Base-by-base conservation (phyloP, 2,797 vertebrate species). In the Molossus alvarezi region DNA sequence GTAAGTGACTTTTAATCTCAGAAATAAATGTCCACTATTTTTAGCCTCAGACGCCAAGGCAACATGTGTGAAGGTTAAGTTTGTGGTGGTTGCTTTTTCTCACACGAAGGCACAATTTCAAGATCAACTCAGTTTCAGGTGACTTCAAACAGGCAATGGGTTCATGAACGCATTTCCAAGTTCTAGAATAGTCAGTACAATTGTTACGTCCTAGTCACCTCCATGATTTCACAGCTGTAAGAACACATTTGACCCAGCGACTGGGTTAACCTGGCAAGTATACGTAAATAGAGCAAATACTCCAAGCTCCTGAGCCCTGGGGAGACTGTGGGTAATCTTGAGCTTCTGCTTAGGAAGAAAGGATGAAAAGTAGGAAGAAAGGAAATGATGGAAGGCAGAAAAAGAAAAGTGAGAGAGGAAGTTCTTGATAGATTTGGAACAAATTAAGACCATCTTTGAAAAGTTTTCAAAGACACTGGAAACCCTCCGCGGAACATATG, bases 41-140 rank as follows among this genome's bases (percentile, higher is more conserved):
- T 97, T 97, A 91, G 97, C 95, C 91, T 97, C 95, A 97, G 97
- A 97, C 81, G 27, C 95, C 98, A 98, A 98, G 97, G 97, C 97
- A 98, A 97, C 97, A 97, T 82, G 97, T 98, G 97, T 97, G 97
- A 98, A 96, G 97, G 96, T 98, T 98, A 97, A 98, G 92, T 86
- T 45, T 97, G 94, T 96, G 20, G 97, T 97, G 76, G 1, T 97
- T 97, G 6, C 79, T 29, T 71, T 55, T 88, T 64, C 27, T n/a
- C 69, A 51, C 12, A 83, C 90, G 97, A 98, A 98, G 98, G 97
- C 98, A 98, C 97, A 97, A 94, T 91, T 97, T 97, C 96, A 96
- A 95, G 88, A 86, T 94, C 96, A 94, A 98, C 37, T 91, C 87
- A 96, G 51, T 92, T 91, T 96, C 96, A 95, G 92, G 92, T 20